Percentiles rank a stretch among this genome's conserved stretches.
Evolutionary conservation across 2,113 vertebrate species (phyloP).

Genomic region (Odocoileus virginianus): DNA sequence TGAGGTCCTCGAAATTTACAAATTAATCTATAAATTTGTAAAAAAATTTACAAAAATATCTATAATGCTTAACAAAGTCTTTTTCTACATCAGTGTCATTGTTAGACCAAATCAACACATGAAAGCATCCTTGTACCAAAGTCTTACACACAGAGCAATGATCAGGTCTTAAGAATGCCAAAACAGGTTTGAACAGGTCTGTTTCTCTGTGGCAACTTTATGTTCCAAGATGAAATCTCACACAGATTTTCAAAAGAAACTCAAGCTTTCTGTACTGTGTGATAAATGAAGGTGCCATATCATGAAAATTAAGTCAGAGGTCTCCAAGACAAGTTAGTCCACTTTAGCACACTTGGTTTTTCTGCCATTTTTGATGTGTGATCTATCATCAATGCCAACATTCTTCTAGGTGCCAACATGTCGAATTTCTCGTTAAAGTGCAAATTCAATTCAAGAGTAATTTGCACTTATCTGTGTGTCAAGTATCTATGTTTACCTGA

Average conservation of each 20-base stretch:
- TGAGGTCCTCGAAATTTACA: not conserved
- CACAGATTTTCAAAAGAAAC: constrained; percentile 3
- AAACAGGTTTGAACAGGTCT: constrained; percentile 31
- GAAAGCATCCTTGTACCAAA: not conserved
- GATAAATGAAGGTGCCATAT: not conserved
- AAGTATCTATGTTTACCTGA: not conserved
- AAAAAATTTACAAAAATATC: not conserved
- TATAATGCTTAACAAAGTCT: not conserved
- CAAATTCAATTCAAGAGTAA: not conserved
- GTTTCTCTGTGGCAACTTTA: constrained; percentile 5
- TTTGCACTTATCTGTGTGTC: not conserved
- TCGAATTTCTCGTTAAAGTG: not conserved
- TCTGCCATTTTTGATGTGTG: not conserved
- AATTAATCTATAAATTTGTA: not conserved
- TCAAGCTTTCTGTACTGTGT: not conserved
- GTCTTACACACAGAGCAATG: not conserved
- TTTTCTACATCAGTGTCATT: not conserved
- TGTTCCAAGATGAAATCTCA: constrained; percentile 26
- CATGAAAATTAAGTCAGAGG: not conserved
- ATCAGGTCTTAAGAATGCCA: not conserved
- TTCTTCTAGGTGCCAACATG: not conserved
- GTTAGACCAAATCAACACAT: not conserved
- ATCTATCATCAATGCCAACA: not conserved
- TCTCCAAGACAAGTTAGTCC: not conserved
- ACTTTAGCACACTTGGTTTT: not conserved